Conservation (phyloP, 1,140 invertebrate genomes). For the Brachionus rubens region DNA sequence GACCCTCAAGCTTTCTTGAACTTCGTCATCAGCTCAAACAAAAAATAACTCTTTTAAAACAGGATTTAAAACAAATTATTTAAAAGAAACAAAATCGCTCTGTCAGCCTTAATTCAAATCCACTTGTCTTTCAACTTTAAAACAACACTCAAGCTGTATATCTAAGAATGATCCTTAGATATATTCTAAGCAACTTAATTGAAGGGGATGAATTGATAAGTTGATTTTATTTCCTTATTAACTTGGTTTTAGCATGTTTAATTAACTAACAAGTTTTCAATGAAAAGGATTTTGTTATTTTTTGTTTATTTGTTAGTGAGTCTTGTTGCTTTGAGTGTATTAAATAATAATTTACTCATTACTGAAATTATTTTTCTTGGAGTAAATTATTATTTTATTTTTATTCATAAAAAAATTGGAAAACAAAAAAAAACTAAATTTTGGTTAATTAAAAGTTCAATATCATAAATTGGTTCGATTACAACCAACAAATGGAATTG, state of each 20-base stretch:
- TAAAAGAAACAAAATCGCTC: no score
- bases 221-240: not conserved
- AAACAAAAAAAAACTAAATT: not conserved
- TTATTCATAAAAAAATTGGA: not conserved
- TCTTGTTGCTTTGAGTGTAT: not conserved
- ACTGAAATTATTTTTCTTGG: no score
- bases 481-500: not conserved
- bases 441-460: not conserved
- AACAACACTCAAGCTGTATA: no score
- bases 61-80: no score
- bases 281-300: constrained; percentile 35
- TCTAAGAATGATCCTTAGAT: no score
- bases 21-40: no score
- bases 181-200: no score
- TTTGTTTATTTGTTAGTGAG: not conserved
- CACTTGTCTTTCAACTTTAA: no score
- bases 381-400: not conserved
- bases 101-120: no score
- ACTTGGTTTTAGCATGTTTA: not conserved
- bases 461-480: constrained; percentile 43
- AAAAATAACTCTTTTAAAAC: no score
- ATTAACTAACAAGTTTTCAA: not conserved
- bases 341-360: not conserved
- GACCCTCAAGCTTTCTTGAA: no score
- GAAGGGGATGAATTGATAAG: no score